Conservation (phyloP, 2,113 vertebrate genomes). For the Plectropomus leopardus region DNA sequence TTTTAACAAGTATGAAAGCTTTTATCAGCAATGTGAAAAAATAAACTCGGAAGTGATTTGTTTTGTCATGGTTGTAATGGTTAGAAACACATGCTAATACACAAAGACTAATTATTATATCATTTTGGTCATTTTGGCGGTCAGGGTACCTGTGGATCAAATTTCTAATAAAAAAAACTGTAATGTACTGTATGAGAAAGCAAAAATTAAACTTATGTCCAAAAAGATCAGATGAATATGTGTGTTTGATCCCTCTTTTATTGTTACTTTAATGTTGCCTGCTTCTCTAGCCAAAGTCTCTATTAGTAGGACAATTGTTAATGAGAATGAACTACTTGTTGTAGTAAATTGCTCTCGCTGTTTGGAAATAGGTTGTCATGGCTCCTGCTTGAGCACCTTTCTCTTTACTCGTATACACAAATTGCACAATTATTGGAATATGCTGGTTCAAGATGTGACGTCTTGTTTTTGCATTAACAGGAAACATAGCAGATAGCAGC, state of each 20-base stretch:
- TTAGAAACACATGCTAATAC: not conserved
- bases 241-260: not conserved
- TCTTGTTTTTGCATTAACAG: not conserved
- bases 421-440: not conserved
- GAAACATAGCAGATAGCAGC: constrained; percentile 1
- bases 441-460: too few relatives aligned
- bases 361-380: not conserved
- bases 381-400: not conserved
- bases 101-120: too few relatives aligned
- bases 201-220: not conserved
- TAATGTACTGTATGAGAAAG: not conserved
- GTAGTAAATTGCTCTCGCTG: not conserved
- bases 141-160: not conserved
- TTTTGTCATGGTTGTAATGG: not conserved
- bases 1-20: not conserved
- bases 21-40: not conserved
- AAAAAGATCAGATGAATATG: not conserved
- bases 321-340: not conserved
- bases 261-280: not conserved
- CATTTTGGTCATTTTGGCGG: too few relatives aligned
- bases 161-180: not conserved
- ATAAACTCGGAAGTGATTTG: not conserved
- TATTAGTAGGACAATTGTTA: not conserved
- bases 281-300: too few relatives aligned
- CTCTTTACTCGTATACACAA: not conserved